Conservation (phyloP, 2,113 vertebrate genomes). For the Cinclus cinclus region DNA sequence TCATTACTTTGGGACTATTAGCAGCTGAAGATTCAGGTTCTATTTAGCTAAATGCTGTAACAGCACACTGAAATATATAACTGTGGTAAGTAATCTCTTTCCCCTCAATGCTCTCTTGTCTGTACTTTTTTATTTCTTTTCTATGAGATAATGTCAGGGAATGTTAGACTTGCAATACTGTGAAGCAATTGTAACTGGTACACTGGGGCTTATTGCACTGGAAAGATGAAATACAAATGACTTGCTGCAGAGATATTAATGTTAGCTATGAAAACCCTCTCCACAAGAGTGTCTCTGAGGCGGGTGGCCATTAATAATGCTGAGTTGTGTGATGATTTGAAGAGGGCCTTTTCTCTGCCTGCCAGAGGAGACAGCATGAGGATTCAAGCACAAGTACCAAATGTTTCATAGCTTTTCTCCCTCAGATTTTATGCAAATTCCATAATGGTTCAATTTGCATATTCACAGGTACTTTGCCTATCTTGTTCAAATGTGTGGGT, state of each 20-base stretch:
- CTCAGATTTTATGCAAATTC: constrained; percentile 28
- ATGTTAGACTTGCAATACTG: not conserved
- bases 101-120: not conserved
- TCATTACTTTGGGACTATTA: not conserved
- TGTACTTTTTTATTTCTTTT: constrained; percentile 35
- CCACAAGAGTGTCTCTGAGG: not conserved
- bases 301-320: not conserved
- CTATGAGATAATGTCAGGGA: constrained; percentile 50
- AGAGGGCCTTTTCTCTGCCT: not conserved
- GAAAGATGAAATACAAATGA: constrained; percentile 43
- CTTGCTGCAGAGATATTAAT: constrained; percentile 6
- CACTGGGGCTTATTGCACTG: constrained; percentile 10
- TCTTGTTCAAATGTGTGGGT: not conserved
- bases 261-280: constrained; percentile 1
- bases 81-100: not conserved
- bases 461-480: not conserved
- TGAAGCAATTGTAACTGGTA: not conserved
- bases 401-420: constrained; percentile 10
- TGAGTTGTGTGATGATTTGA: not conserved
- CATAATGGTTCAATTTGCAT: not conserved
- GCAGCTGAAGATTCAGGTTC: not conserved
- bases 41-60: not conserved
- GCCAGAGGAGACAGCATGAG: not conserved
- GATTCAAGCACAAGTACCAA: not conserved
- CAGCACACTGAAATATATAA: not conserved